A percentile compares a stretch with the other conserved stretches of the same genome.
Conservation (phyloP, 1,140 invertebrate species). For the Drosophila virilis region DNA sequence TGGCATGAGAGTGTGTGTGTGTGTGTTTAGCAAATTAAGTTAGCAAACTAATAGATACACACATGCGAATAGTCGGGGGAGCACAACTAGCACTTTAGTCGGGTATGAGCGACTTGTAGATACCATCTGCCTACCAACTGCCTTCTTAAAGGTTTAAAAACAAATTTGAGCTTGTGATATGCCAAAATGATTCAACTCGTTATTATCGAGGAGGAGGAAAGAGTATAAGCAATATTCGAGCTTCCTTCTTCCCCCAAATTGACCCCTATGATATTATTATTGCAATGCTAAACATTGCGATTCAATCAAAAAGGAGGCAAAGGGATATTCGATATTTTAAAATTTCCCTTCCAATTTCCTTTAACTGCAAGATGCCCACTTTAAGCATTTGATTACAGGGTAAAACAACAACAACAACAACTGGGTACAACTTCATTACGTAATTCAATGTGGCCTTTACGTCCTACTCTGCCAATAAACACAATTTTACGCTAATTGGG, state of each 20-base stretch:
- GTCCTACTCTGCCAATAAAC: slow-evolving; percentile 71
- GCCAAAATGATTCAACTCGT: too few relatives aligned
- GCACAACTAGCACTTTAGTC: background rate
- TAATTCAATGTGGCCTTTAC: slow-evolving; percentile 65
- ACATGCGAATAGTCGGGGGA: slow-evolving; percentile 6
- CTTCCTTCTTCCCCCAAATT: too few relatives aligned
- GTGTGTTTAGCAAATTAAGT: slow-evolving; percentile 73
- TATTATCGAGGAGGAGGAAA: too few relatives aligned
- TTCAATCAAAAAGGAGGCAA: too few relatives aligned
- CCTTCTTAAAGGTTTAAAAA: too few relatives aligned
- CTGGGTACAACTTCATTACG: slow-evolving; percentile 77
- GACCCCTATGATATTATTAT: too few relatives aligned
- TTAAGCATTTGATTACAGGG: background rate
- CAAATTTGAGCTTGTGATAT: too few relatives aligned
- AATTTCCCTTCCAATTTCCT: too few relatives aligned
- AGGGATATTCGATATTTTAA: too few relatives aligned
- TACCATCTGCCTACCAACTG: background rate
- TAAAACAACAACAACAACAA: slow-evolving; percentile 10
- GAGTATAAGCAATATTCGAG: too few relatives aligned
- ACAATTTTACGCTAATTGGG: slow-evolving; percentile 83
- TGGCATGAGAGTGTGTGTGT: slow-evolving; percentile 8
- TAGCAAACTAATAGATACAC: slow-evolving; percentile 74
- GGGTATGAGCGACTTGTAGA: background rate
- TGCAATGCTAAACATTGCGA: too few relatives aligned
- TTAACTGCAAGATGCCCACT: background rate